Conservation (phyloP, 2,888 invertebrate species). For the Phania funesta region DNA sequence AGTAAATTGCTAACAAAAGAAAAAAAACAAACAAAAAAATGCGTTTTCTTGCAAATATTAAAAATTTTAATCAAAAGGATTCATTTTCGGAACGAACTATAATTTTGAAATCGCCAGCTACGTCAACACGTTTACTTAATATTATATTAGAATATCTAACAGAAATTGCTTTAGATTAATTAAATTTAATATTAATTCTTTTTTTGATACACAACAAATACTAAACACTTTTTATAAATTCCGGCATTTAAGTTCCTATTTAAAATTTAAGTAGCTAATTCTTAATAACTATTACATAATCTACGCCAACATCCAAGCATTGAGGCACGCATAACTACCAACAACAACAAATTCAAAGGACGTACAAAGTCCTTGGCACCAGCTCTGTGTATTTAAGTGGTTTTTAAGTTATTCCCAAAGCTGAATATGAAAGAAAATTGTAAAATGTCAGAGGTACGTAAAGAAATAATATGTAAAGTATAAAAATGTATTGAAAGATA, state of each 20-base stretch:
- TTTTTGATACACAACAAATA: background rate
- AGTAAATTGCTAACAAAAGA: background rate
- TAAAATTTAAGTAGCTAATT: slow-evolving; percentile 30
- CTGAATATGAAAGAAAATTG: slow-evolving; percentile 42
- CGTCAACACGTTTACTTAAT: background rate
- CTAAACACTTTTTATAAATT: slow-evolving; percentile 2
- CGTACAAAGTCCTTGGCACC: slow-evolving; percentile 26
- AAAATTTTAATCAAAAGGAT: slow-evolving; percentile 6
- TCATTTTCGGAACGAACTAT: slow-evolving; percentile 52
- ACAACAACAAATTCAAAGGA: slow-evolving; percentile 11
- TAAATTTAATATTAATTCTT: background rate
- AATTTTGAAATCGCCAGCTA: background rate
- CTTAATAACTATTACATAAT: slow-evolving; percentile 9
- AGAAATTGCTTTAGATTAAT: background rate
- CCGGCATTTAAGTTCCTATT: slow-evolving; percentile 55
- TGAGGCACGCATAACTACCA: background rate
- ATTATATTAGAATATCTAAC: background rate
- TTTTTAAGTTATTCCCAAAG: slow-evolving; percentile 4
- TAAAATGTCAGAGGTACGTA: slow-evolving; percentile 66
- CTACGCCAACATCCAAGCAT: slow-evolving; percentile 12
- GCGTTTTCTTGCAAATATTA: slow-evolving; percentile 15
- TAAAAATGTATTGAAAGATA: background rate
- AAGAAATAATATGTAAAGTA: background rate
- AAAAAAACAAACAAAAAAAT: slow-evolving; percentile 9
- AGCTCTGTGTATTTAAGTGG: slow-evolving; percentile 2